These are phyloP conservation scores for Tineola bisselliella DNA, from an alignment of 2,888 invertebrate genomes.

Conservation along the genomic window DNA sequence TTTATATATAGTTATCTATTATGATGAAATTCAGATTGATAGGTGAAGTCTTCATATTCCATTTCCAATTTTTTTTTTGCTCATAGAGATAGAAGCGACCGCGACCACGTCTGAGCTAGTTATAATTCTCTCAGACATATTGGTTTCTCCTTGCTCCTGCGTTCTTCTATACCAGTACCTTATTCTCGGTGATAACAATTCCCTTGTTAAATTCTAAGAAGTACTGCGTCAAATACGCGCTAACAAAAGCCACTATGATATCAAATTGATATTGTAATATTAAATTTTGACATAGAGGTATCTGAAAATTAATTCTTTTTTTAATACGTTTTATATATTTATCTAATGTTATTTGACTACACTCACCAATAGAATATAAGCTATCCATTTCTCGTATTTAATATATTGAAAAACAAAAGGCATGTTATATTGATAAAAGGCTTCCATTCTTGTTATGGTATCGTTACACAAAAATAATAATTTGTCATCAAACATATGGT, in stretches of 20 bases:
- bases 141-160: no score
- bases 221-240: not conserved
- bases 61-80: no score
- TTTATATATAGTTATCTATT: no score
- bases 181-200: not conserved
- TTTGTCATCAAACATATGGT: not conserved
- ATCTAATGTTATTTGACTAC: no score
- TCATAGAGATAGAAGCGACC: no score
- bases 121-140: no score
- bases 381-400: not conserved
- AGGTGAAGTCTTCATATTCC: no score
- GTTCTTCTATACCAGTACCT: not conserved
- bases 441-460: not conserved
- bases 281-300: not conserved
- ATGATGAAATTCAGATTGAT: no score
- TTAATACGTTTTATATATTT: no score
- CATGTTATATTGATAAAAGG: not conserved
- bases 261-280: not conserved
- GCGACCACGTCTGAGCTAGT: no score
- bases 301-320: not conserved
- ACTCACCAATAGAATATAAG: not conserved
- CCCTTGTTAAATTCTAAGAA: not conserved
- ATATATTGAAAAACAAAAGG: not conserved
- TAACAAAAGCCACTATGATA: not conserved
- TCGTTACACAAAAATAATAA: not conserved